These are phyloP conservation scores for Leucoraja erinaceus DNA, from an alignment of 2,113 vertebrate species.

Conservation along the genomic window DNA sequence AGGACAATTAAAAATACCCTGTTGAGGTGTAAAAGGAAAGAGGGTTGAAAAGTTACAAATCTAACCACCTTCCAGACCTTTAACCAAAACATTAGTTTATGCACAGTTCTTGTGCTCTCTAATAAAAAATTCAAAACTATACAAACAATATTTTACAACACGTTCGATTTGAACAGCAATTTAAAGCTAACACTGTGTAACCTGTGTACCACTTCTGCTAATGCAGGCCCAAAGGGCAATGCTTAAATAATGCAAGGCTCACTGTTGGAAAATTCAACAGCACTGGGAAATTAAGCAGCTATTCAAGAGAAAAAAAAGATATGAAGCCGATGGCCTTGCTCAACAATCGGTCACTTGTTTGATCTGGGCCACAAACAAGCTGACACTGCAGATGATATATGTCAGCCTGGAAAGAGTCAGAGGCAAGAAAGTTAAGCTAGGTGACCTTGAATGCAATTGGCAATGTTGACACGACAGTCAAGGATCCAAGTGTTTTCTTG, in stretches of 20 bases:
- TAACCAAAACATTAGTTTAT: neutral
- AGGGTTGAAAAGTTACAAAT: neutral
- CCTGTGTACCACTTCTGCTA: neutral
- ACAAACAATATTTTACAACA: neutral
- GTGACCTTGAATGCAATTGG: neutral
- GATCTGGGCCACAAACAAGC: neutral
- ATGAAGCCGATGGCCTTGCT: neutral
- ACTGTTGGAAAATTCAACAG: neutral
- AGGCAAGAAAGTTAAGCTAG: neutral
- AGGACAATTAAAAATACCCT: neutral
- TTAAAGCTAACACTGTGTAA: neutral
- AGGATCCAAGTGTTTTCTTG: neutral
- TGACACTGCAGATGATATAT: conserved; percentile 6
- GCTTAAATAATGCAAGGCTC: neutral
- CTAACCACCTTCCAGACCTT: neutral
- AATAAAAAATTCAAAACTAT: neutral
- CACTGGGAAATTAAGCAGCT: neutral
- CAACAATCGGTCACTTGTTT: neutral
- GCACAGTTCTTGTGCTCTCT: no score
- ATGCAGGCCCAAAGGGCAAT: neutral
- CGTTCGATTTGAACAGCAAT: neutral
- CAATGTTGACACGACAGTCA: no score
- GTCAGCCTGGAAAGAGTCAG: neutral
- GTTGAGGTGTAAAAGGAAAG: neutral
- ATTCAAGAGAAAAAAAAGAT: neutral